phyloP scores from a whole-genome alignment of 2,888 invertebrate species.

The Acanthosepion lycidas region DNA sequence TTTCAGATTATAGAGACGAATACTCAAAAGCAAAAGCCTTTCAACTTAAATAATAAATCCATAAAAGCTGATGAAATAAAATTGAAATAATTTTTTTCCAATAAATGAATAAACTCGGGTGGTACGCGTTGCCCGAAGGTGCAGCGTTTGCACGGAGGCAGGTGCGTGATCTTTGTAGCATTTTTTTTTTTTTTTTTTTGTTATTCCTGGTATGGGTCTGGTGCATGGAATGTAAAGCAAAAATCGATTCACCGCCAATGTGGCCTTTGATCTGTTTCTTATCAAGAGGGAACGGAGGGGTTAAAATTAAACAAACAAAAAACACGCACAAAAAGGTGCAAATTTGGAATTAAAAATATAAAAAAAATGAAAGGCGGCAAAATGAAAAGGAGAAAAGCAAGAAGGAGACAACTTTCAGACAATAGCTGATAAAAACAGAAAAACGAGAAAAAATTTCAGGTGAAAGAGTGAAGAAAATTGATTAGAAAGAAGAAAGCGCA shows the following conservation, averaged over 20 bases:
- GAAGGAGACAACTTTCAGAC: too few relatives aligned
- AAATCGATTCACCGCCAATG: neutral
- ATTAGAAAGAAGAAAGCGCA: too few relatives aligned
- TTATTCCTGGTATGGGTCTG: neutral
- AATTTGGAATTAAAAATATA: neutral
- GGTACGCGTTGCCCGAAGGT: neutral
- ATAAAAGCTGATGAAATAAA: neutral
- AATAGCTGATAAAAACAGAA: too few relatives aligned
- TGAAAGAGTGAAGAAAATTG: too few relatives aligned
- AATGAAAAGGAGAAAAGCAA: too few relatives aligned
- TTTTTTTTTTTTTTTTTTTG: too few relatives aligned
- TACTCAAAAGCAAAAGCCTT: neutral
- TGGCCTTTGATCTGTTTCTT: slow-evolving; percentile 1
- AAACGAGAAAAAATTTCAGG: too few relatives aligned
- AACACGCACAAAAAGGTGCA: neutral
- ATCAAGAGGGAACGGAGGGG: neutral
- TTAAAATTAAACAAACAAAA: neutral
- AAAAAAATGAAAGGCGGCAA: neutral
- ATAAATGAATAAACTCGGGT: neutral
- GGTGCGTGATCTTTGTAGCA: neutral
- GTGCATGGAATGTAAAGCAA: neutral
- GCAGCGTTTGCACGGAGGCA: neutral
- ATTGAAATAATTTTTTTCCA: neutral
- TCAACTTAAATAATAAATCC: neutral
- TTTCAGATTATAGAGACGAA: neutral